phyloP scores from a whole-genome alignment of 92 coral and sea anemone genomes.

The Muricea muricata region DNA sequence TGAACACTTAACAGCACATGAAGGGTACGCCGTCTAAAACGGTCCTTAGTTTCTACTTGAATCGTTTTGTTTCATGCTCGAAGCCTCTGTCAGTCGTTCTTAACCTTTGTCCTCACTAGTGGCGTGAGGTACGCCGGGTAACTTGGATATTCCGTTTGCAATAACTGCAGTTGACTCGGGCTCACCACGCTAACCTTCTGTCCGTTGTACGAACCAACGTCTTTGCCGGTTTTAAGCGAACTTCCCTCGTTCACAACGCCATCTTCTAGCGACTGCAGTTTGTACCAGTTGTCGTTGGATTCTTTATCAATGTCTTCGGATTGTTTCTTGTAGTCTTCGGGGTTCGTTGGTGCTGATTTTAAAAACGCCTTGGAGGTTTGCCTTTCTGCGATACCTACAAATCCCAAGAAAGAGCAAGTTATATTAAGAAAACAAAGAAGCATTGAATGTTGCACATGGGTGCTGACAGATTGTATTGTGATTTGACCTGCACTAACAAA shows the following conservation, averaged over 20 bases:
- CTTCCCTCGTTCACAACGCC: slow-evolving; percentile 52
- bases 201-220: slow-evolving; percentile 61
- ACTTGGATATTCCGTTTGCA: slow-evolving; percentile 88
- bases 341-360: neutral
- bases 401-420: too few species aligned
- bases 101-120: slow-evolving; percentile 17
- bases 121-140: slow-evolving; percentile 57
- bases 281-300: slow-evolving; percentile 35
- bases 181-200: slow-evolving; percentile 84
- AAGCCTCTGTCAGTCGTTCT: neutral
- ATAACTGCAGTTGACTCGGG: slow-evolving; percentile 80
- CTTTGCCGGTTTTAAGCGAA: slow-evolving; percentile 63
- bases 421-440: too few species aligned
- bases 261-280: slow-evolving; percentile 52
- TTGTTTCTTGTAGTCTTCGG: slow-evolving; percentile 1
- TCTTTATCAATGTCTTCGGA: slow-evolving; percentile 30
- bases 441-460: too few species aligned
- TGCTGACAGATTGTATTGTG: too few species aligned
- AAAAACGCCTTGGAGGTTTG: neutral
- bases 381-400: neutral
- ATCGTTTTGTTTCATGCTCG: neutral
- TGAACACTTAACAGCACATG: too few species aligned
- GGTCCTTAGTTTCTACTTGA: too few species aligned
- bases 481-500: too few species aligned
- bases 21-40: too few species aligned